phyloP scores from a whole-genome alignment of 2,113 vertebrate genomes.

The Porphyrio hochstetteri region DNA sequence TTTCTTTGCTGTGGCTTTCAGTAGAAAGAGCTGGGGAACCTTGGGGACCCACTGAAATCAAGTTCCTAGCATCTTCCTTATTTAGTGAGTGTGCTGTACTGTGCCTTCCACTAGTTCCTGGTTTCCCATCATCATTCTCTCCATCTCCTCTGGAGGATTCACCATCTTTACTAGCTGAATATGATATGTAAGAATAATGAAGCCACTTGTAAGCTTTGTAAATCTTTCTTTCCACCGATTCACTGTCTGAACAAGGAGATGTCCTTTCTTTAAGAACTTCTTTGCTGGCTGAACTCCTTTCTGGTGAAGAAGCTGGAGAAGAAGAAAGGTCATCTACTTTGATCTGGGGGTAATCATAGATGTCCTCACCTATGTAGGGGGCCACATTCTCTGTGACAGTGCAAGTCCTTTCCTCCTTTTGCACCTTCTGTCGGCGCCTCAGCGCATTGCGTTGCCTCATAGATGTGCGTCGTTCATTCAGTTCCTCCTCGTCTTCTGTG shows the following conservation, averaged over 20 bases:
- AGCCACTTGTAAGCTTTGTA: slow-evolving; percentile 86
- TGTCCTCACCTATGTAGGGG: slow-evolving; percentile 86
- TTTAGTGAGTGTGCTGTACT: slow-evolving; percentile 28
- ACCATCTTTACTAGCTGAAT: slow-evolving; percentile 78
- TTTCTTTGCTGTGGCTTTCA: slow-evolving; percentile 64
- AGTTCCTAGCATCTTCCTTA: slow-evolving; percentile 56
- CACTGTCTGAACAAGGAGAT: slow-evolving; percentile 75
- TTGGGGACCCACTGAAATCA: slow-evolving; percentile 2
- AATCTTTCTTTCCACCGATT: slow-evolving; percentile 83
- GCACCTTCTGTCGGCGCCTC: slow-evolving; percentile 80
- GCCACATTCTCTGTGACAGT: slow-evolving; percentile 60
- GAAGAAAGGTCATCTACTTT: slow-evolving; percentile 88
- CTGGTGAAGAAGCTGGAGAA: slow-evolving; percentile 83
- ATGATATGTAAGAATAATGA: slow-evolving; percentile 83
- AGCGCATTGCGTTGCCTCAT: slow-evolving; percentile 88
- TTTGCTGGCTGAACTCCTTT: slow-evolving; percentile 66
- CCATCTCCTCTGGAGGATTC: slow-evolving; percentile 71
- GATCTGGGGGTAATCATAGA: slow-evolving; percentile 91
- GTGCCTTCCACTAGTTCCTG: slow-evolving; percentile 76
- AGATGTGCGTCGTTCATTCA: slow-evolving; percentile 83
- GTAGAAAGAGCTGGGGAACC: slow-evolving; percentile 52
- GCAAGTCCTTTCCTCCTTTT: slow-evolving; percentile 81
- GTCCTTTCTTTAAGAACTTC: slow-evolving; percentile 71
- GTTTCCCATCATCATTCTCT: slow-evolving; percentile 76
- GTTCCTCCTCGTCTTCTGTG: slow-evolving; percentile 79